Base-by-base conservation (phyloP, 64 coral and sea anemone species). In the Catalaphyllia jardinei region DNA sequence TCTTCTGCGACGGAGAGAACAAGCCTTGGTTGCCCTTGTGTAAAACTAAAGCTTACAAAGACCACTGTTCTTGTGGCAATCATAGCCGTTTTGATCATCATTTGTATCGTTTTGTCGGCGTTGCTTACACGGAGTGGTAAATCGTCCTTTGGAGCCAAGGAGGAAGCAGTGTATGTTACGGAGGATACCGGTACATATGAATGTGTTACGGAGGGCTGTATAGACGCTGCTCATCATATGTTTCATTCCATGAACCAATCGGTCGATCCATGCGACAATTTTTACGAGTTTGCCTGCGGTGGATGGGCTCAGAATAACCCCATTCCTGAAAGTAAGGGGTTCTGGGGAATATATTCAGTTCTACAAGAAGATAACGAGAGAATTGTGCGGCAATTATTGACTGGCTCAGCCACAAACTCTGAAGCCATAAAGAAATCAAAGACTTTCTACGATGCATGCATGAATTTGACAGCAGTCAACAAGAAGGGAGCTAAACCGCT, bases 211-310 rank as follows among this genome's bases (percentile, higher is more conserved):
- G 79, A 74, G 24, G 95, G 95, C 5, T 96, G 95, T 12, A 76
- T 96, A 39, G 76, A 87, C 31, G 84, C 92, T 30, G 91, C 84
- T 0, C 62, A 87, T 72, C 87, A 96, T 60, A 96, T 96, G 64
- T 73, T 93, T 27, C 89, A 96, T 8, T 76, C 95, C 3, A 88
- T 96, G 63, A 83, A 96, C 31, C 55, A 46, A 15, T 52, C 50
- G 49, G 88, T 73, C 2, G 15, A 96, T n/a, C 95, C 95, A 2
- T 96, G 95, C 52, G 63, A 90, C 14, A 83, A 96, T 74, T 96
- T 96, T 86, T 96, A 93, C 82, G 76, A 96, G 17, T 96, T 87
- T 87, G 89, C 95, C 3, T 96, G 95, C 46, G 95, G 95, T 59
- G 95, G 95, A 15, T 96, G 95, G 95, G 50, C 87, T 25, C 86